These are phyloP conservation scores for Drosophila azteca DNA, from an alignment of 1,140 invertebrate genomes.

Conservation along the genomic window DNA sequence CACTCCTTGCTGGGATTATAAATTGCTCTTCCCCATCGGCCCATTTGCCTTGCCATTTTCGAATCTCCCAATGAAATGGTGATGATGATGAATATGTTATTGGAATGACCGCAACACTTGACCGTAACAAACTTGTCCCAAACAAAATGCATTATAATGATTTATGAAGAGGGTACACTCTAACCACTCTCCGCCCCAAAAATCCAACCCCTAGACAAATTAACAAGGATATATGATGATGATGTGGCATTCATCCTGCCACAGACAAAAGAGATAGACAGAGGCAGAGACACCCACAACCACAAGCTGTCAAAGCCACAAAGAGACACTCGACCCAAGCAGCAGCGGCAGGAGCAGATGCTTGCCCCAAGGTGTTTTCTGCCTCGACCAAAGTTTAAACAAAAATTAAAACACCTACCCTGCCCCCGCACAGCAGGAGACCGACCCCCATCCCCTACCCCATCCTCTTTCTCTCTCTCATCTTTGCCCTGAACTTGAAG, in stretches of 20 bases:
- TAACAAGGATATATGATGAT: slow-evolving; percentile 80
- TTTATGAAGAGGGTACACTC: slow-evolving; percentile 47
- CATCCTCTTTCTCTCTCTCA: slow-evolving; percentile 11
- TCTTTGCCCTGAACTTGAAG: slow-evolving; percentile 50
- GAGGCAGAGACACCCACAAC: slow-evolving; percentile 34
- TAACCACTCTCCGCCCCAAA: slow-evolving; percentile 10
- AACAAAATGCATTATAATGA: slow-evolving; percentile 76
- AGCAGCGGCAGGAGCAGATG: slow-evolving; percentile 30
- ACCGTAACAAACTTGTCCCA: slow-evolving; percentile 56
- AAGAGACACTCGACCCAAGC: slow-evolving; percentile 69
- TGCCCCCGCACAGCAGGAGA: slow-evolving; percentile 6
- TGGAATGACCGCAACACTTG: slow-evolving; percentile 60
- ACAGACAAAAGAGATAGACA: neutral
- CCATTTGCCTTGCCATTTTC: slow-evolving; percentile 4
- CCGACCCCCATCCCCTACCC: neutral
- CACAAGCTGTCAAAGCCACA: slow-evolving; percentile 77
- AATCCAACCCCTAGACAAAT: slow-evolving; percentile 64
- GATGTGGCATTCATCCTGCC: slow-evolving; percentile 46
- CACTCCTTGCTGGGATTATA: neutral
- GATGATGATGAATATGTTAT: slow-evolving; percentile 63
- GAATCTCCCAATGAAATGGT: slow-evolving; percentile 4
- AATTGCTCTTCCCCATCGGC: neutral
- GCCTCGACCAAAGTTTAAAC: slow-evolving; percentile 64
- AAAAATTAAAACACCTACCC: slow-evolving; percentile 69
- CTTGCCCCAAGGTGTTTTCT: slow-evolving; percentile 66